phyloP scores from a whole-genome alignment of 2,113 vertebrate genomes.

The Ariopsis seemanni region DNA sequence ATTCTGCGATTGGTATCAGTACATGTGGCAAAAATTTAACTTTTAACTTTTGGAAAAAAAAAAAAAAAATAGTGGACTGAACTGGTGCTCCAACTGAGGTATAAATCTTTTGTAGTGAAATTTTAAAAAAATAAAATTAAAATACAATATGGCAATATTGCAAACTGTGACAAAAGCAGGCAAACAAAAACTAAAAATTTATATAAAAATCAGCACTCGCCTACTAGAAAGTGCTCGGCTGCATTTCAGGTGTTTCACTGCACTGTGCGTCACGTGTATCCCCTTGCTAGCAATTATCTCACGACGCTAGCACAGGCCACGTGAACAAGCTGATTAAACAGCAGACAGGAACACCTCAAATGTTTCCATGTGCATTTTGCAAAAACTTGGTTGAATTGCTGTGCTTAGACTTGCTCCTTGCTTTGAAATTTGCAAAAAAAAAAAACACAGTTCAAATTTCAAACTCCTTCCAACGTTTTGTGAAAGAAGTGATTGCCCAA shows the following conservation, averaged over 20 bases:
- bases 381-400: conserved; percentile 5
- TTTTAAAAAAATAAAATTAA: not conserved
- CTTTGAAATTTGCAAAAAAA: not conserved
- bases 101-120: not conserved
- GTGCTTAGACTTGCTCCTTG: conserved; percentile 8
- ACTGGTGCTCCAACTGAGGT: too few species aligned
- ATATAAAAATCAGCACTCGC: not conserved
- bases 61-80: not conserved
- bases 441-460: not conserved
- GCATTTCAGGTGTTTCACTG: not conserved
- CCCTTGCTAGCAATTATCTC: not conserved
- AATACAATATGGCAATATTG: not conserved
- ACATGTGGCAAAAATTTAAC: not conserved
- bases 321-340: not conserved
- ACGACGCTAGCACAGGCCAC: not conserved
- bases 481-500: conserved; percentile 13
- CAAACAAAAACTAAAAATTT: not conserved
- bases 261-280: not conserved
- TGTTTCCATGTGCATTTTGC: conserved; percentile 5
- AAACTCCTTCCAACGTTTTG: not conserved
- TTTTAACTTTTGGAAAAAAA: not conserved
- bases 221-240: not conserved
- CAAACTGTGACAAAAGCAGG: not conserved
- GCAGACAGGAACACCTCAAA: not conserved
- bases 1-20: not conserved